Evolutionary conservation across 2,888 invertebrate genomes (phyloP), one percentile per base, ranked within the genome.

Genomic region (Hirtodrosophila alboralis): DNA sequence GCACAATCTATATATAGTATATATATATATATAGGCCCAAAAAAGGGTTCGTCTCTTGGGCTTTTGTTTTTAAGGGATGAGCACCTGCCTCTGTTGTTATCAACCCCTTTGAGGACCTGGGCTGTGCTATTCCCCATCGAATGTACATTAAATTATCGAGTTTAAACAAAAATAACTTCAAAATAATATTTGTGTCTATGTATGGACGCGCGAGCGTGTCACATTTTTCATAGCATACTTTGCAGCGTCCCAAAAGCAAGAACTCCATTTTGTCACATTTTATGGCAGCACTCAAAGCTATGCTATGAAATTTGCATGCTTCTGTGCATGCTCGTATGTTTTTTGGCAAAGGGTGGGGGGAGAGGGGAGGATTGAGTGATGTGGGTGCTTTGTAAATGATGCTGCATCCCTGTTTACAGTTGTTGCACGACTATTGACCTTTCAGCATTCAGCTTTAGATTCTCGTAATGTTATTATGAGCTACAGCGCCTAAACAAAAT

Each of bases 111-210:
- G 49, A 52, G 36, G 5, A 10, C 13, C 6, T 1, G 28, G 8
- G 34, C 16, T 12, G 10, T 23, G 30, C 18, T 21, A 54, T 54
- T 59, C 70, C 60, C 48, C 52, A 57, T 18, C 23, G 58, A 62
- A 62, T 36, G 38, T 54, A 45, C 68, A 78, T 75, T 75, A 75
- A 71, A 62, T 64, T 75, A 81, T 78, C 67, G 78, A 84, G 68
- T 67, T 61, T 54, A 44, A 54, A 79, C 83, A 52, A 63, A 79
- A 79, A 85, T 84, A 84, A n/a, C n/a, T n/a, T n/a, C n/a, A n/a
- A n/a, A n/a, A n/a, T n/a, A n/a, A n/a, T 40, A 41, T 33, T 13
- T n/a, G 37, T 40, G 18, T 45, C 18, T 44, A 43, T 40, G 10
- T 53, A 33, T 49, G 36, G n/a, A 21, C 14, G 26, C 28, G 49